Conservation (phyloP, 1,140 invertebrate genomes). For the Philotrypesis tridentata region DNA sequence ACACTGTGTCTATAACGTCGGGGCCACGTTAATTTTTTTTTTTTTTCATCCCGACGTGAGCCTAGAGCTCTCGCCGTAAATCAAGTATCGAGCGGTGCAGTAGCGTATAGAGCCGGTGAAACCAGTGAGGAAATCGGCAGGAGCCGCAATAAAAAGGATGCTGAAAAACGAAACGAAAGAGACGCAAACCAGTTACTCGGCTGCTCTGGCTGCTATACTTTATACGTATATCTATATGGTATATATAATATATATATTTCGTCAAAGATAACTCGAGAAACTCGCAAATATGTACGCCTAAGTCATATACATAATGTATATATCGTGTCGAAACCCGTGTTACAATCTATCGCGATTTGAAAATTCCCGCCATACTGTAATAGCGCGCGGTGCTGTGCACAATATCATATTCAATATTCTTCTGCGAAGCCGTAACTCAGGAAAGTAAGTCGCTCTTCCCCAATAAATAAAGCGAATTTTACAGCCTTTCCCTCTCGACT, state of each 20-base stretch:
- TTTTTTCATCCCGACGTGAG: too few relatives aligned
- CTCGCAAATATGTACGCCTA: neutral
- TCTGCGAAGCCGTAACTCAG: neutral
- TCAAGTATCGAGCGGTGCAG: neutral
- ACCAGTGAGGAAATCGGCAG: neutral
- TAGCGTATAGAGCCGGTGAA: neutral
- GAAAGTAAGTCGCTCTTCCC: neutral
- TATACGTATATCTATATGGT: too few relatives aligned
- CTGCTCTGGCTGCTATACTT: neutral
- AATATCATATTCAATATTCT: too few relatives aligned
- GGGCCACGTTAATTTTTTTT: too few relatives aligned
- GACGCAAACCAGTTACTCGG: constrained; percentile 11
- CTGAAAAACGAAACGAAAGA: constrained; percentile 14
- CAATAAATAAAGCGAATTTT: constrained; percentile 28
- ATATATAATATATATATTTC: too few relatives aligned
- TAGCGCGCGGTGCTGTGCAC: too few relatives aligned
- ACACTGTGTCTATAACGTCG: too few relatives aligned
- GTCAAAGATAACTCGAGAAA: neutral
- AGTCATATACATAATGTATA: neutral
- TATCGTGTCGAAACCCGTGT: neutral
- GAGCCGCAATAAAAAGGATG: neutral
- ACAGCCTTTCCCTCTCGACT: neutral
- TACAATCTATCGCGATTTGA: neutral
- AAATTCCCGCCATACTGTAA: too few relatives aligned
- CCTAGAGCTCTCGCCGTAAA: neutral